Conservation (phyloP, 1,140 invertebrate species). For the Zaprionus tsacasi region DNA sequence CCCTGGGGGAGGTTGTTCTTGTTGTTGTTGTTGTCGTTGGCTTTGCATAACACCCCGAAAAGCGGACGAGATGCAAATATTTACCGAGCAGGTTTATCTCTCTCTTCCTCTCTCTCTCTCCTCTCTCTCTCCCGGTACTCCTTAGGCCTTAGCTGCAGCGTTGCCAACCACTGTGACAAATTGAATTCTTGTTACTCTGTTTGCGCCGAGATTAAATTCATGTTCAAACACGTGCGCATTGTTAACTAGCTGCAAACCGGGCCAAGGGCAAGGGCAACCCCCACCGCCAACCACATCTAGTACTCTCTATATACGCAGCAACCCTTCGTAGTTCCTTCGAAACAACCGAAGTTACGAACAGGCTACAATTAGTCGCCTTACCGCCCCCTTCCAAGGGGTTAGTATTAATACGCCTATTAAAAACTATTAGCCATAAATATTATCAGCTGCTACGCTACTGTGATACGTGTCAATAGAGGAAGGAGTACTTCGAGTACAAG, state of each 20-base stretch:
- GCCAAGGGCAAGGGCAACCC: neutral
- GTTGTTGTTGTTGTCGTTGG: constrained; percentile 35
- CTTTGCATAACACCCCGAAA: constrained; percentile 51
- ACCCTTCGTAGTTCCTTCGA: constrained; percentile 35
- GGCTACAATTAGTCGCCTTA: constrained; percentile 61
- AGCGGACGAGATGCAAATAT: constrained; percentile 74
- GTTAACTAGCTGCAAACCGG: constrained; percentile 54
- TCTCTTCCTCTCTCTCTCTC: constrained; percentile 2
- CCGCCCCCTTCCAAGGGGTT: neutral
- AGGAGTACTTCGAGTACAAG: no score
- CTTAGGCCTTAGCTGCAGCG: neutral
- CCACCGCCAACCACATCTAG: neutral
- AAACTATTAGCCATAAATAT: constrained; percentile 46
- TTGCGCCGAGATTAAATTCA: constrained; percentile 78
- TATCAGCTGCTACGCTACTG: neutral
- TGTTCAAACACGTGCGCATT: constrained; percentile 69
- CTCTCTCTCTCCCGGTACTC: no score
- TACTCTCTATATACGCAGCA: neutral
- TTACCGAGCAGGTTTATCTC: constrained; percentile 54
- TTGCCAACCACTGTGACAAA: constrained; percentile 78
- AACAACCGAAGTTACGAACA: constrained; percentile 2
- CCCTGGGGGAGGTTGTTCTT: constrained; percentile 46
- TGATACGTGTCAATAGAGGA: neutral
- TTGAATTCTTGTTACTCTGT: constrained; percentile 82
- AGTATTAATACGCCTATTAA: constrained; percentile 40